Evolutionary conservation across 2,888 invertebrate species (phyloP).

Genomic region (Lucinisca nassula): DNA sequence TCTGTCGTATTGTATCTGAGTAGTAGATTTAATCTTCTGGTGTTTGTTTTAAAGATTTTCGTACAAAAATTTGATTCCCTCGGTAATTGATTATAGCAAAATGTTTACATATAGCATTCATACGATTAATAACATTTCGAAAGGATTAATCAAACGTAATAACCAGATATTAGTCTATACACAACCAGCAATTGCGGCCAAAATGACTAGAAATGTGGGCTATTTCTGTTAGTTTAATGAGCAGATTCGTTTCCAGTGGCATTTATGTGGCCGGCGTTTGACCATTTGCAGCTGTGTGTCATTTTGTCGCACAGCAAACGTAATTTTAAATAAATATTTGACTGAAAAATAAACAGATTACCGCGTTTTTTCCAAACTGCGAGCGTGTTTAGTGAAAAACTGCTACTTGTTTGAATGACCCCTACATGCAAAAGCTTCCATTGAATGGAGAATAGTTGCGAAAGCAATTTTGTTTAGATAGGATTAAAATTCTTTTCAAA

Average conservation of each 20-base stretch:
- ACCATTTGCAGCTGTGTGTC: neutral
- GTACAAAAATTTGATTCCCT: neutral
- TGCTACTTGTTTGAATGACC: neutral
- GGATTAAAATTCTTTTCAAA: neutral
- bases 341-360: neutral
- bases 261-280: neutral
- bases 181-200: neutral
- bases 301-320: neutral
- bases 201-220: neutral
- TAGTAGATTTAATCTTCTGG: neutral
- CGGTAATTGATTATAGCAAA: neutral
- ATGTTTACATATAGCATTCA: neutral
- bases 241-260: neutral
- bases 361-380: neutral
- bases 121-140: neutral
- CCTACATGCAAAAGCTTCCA: no score
- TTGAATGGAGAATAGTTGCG: neutral
- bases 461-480: neutral
- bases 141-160: neutral
- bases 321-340: neutral
- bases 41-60: slow-evolving; percentile 9
- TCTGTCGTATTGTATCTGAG: neutral
- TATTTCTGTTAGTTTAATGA: neutral
- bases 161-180: neutral
- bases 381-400: neutral